These are phyloP conservation scores for Clarias batrachus DNA, from an alignment of 2,113 vertebrate genomes.

Conservation along the genomic window DNA sequence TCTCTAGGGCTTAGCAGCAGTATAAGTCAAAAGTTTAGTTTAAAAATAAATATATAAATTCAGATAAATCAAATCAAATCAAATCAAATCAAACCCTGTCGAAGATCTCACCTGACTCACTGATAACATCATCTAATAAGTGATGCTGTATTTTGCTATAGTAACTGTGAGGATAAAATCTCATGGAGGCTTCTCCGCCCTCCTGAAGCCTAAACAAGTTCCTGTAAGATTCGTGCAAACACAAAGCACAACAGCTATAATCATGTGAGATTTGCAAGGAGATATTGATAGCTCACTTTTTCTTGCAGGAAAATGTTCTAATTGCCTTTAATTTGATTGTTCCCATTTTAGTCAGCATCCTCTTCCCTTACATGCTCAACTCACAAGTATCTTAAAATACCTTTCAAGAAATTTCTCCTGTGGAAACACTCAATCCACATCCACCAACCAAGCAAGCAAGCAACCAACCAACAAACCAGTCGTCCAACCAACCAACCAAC, in stretches of 20 bases:
- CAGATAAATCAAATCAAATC: too few species aligned
- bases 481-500: too few species aligned
- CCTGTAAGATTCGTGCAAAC: conserved; percentile 46
- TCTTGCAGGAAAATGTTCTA: conserved; percentile 44
- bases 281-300: conserved; percentile 38
- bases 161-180: conserved; percentile 12
- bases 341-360: conserved; percentile 54
- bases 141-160: conserved; percentile 25
- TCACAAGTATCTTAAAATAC: conserved; percentile 54
- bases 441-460: neutral
- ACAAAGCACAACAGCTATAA: conserved; percentile 32
- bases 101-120: conserved; percentile 37
- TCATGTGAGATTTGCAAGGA: conserved; percentile 34
- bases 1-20: neutral
- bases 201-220: conserved; percentile 41
- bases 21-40: conserved; percentile 10
- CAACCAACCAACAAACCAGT: neutral
- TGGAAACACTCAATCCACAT: neutral
- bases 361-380: conserved; percentile 53
- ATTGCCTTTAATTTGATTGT: conserved; percentile 57
- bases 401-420: conserved; percentile 48
- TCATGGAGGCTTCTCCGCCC: neutral
- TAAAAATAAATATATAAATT: neutral
- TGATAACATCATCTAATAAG: conserved; percentile 46
- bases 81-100: conserved; percentile 6